Base-by-base conservation (phyloP, 2,113 vertebrate genomes). In the Thomomys bottae region DNA sequence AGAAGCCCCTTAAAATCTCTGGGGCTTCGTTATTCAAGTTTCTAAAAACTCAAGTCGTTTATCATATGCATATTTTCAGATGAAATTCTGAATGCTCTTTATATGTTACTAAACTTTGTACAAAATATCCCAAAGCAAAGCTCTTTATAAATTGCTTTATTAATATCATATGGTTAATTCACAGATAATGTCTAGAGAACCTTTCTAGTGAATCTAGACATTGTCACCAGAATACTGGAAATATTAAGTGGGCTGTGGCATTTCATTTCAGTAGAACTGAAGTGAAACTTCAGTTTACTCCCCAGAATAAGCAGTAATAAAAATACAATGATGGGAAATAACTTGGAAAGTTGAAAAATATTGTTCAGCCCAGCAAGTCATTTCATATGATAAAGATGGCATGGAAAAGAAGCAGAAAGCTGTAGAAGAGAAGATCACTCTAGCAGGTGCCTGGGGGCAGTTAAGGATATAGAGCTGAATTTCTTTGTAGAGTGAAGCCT, bases 161-260 rank as follows among this genome's bases (percentile, higher is more conserved):
- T 88, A 82, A 78, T 87, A 10, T 21, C 30, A 36, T 75, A 17
- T 76, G 15, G 6, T 85, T 82, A 70, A 42, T 88, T 78, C 2
- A 61, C 59, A 77, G 1, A 84, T 76, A 93, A 87, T 59, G 24
- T 87, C 24, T 87, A 5, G 15, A 88, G 78, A 64, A 20, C 21
- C 49, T 88, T 95, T 45, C n/a, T 8, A 88, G 6, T 64, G 80
- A n/a, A 14, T 75, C 63, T 94, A 86, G 68, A 92, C 91, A 80
- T n/a, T 77, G 38, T 87, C 32, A 84, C 32, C 17, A 36, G n/a
- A 85, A 71, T 54, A 64, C 28, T 64, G 59, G 38, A 42, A 67
- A 67, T 67, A 67, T 77, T 8, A 24, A 38, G 8, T 67, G 72
- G 72, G 18, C 45, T 91, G 14, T 89, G 36, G 64, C 18, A 32